These are phyloP conservation scores for Ephydatia muelleri DNA, from an alignment of 37 sponge, comb jelly and placozoan genomes.

Conservation along the genomic window DNA sequence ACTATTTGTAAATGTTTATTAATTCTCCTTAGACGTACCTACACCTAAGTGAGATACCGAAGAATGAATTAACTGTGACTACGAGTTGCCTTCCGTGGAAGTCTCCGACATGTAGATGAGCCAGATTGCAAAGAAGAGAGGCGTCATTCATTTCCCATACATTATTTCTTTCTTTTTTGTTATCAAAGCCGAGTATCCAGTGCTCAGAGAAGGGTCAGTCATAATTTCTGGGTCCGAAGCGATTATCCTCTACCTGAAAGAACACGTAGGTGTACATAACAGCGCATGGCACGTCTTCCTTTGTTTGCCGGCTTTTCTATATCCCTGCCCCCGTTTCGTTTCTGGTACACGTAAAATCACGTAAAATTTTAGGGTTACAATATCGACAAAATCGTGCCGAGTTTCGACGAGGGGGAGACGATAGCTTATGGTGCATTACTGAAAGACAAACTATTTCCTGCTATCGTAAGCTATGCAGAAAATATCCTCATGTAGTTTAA, in stretches of 20 bases:
- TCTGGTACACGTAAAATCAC: neutral
- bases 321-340: neutral
- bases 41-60: conserved; percentile 20
- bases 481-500: neutral
- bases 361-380: conserved; percentile 26
- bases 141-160: too few relatives aligned
- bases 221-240: conserved; percentile 6
- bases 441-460: conserved; percentile 45
- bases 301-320: too few relatives aligned
- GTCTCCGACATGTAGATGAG: conserved; percentile 15
- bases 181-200: conserved; percentile 11
- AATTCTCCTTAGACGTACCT: conserved; percentile 30
- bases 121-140: neutral
- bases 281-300: too few relatives aligned
- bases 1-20: neutral
- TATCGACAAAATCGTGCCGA: conserved; percentile 16
- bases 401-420: conserved; percentile 17
- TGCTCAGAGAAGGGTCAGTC: conserved; percentile 10
- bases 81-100: conserved; percentile 34
- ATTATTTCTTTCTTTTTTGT: neutral
- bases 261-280: conserved; percentile 23
- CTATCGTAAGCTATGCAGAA: conserved; percentile 29
- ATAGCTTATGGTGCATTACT: conserved; percentile 46
- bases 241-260: conserved; percentile 40
- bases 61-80: neutral